Conservation (phyloP, 2,888 invertebrate genomes). For the Tenthredo scrophulariae region DNA sequence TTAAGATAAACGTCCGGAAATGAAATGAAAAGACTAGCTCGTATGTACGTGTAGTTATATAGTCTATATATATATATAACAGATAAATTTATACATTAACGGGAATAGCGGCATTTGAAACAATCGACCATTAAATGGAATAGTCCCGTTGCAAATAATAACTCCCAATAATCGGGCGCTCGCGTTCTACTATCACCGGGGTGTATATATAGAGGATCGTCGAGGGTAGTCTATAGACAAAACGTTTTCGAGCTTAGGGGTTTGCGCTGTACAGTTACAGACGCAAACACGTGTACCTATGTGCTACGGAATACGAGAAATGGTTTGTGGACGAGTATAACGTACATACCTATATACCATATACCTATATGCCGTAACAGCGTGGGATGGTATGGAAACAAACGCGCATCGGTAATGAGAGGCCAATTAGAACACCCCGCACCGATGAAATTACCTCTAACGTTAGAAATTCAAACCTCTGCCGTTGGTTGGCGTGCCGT, state of each 20-base stretch:
- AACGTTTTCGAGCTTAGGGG: conserved; percentile 30
- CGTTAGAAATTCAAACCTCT: conserved; percentile 75
- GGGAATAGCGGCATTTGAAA: conserved; percentile 69
- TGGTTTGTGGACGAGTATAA: conserved; percentile 1
- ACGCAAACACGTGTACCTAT: not conserved
- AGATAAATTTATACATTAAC: conserved; percentile 41
- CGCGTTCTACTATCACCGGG: not conserved
- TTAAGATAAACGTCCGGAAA: not conserved
- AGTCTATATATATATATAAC: not conserved
- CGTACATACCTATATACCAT: not conserved
- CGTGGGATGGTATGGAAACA: conserved; percentile 64
- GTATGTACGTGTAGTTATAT: no score
- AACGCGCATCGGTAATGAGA: conserved; percentile 78
- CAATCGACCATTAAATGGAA: conserved; percentile 77
- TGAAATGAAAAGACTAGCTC: not conserved
- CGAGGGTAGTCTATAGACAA: not conserved
- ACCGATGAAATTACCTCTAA: conserved; percentile 75
- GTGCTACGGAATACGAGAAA: conserved; percentile 17
- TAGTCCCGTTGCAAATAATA: conserved; percentile 76
- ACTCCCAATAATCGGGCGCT: conserved; percentile 73
- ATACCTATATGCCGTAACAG: not conserved
- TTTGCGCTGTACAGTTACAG: not conserved
- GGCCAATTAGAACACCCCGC: conserved; percentile 77
- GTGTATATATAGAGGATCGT: not conserved
- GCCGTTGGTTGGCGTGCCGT: conserved; percentile 70